Percentiles rank a stretch among this genome's conserved stretches.
phyloP scores from a whole-genome alignment of 2,797 vertebrate genomes.

The Girardinus metallicus region DNA sequence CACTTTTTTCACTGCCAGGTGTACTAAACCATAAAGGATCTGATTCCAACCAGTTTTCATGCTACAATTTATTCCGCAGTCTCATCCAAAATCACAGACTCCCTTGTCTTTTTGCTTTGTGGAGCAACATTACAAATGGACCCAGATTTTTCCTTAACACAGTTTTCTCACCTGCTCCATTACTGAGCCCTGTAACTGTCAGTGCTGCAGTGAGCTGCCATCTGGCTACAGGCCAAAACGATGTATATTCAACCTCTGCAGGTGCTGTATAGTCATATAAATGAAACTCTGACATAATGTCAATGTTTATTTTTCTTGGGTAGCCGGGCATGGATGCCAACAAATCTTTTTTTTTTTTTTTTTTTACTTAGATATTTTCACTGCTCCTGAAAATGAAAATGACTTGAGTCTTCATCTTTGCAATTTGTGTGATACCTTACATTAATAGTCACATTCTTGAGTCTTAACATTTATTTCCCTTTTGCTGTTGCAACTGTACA shows the following conservation, averaged over 20 bases:
- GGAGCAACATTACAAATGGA: background rate
- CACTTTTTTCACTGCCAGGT: slow-evolving; percentile 6
- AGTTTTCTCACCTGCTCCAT: slow-evolving; percentile 13
- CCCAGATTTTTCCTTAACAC: slow-evolving; percentile 4
- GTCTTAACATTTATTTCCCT: background rate
- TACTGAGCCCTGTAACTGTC: slow-evolving; percentile 24
- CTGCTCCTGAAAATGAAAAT: background rate
- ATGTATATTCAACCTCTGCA: slow-evolving; percentile 10
- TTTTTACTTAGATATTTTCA: background rate
- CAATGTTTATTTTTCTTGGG: slow-evolving; percentile 22
- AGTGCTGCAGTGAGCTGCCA: slow-evolving; percentile 23
- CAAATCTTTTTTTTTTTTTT: background rate
- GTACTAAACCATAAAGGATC: background rate
- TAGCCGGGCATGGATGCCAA: background rate
- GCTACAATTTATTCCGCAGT: background rate
- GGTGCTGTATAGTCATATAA: slow-evolving; percentile 26
- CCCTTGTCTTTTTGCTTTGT: background rate
- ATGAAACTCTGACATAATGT: slow-evolving; percentile 17
- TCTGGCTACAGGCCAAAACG: slow-evolving; percentile 38
- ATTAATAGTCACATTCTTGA: background rate
- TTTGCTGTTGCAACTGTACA: background rate
- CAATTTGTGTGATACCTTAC: background rate
- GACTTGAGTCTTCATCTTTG: background rate
- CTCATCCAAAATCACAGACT: background rate
- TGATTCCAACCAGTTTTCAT: background rate